These are phyloP conservation scores for Colaptes auratus DNA, from an alignment of 2,113 vertebrate species.

Conservation along the genomic window DNA sequence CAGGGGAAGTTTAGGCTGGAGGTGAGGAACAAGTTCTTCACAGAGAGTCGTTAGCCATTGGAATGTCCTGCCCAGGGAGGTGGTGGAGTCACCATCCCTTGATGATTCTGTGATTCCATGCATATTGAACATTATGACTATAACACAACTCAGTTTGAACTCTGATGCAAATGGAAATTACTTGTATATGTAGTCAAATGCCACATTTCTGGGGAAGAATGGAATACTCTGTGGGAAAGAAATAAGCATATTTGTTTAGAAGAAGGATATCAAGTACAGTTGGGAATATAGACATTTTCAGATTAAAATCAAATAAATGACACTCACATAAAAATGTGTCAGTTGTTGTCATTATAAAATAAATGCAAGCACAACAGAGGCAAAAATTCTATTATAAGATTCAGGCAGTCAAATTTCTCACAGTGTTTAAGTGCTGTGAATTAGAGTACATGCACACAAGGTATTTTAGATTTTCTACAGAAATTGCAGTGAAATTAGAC, in stretches of 20 bases:
- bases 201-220: background rate
- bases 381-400: background rate
- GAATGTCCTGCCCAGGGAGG: no score
- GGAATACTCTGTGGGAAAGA: background rate
- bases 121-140: background rate
- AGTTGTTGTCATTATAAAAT: background rate
- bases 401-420: background rate
- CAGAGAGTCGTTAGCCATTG: no score
- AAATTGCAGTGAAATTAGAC: background rate
- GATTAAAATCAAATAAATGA: background rate
- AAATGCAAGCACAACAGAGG: background rate
- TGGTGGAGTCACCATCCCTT: no score
- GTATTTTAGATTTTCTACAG: background rate
- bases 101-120: no score
- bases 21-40: no score
- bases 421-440: background rate
- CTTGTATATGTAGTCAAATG: background rate
- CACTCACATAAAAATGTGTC: background rate
- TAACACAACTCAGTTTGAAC: background rate
- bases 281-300: background rate
- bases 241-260: background rate
- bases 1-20: no score
- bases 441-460: background rate
- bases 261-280: background rate
- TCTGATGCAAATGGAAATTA: background rate